Base-by-base conservation (phyloP, 2,797 vertebrate genomes). In the Enteromius trimaculatus region DNA sequence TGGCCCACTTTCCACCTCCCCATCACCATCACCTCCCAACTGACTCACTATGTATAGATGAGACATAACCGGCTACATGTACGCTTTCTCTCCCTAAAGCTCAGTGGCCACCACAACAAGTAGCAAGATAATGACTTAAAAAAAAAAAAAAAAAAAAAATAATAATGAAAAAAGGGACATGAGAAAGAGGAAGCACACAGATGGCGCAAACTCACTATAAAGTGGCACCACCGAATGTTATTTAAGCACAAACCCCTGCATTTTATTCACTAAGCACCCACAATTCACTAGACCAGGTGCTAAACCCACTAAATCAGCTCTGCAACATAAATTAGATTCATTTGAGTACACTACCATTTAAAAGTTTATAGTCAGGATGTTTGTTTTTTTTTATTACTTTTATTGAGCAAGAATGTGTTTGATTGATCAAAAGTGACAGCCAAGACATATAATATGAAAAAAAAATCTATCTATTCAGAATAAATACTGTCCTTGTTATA, bases 1-100 rank as follows among this genome's bases (percentile, higher is more conserved):
- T 95, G 94, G 93, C 90, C 86, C 90, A 88, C 84, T 87, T 87
- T 88, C 80, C 86, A 82, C 84, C 85, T 77, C 70, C 70, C 84
- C 82, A 76, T 68, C 85, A 82, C 69, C 74, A 83, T 60, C 81
- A 77, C 65, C 66, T 83, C 84, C 81, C 84, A 77, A 79, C 84
- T 78, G 82, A 83, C 75, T 83, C 51, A 58, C 74, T 83, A 83
- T 83, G 75, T 70, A 78, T 70, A 83, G 74, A 82, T 47, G 11
- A 66, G 72, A 82, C 81, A 42, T 65, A 76, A 82, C 80, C 8
- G 31, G 71, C 80, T 66, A 76, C 65, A 78, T 78, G 74, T 69
- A 34, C 26, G 49, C 82, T 34, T 71, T 79, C 51, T 66, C 49
- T 58, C 29, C 82, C 39, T 31, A 68, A 69, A 68, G 53, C 79